phyloP scores from a whole-genome alignment of 1,140 invertebrate species.

The Coelopa frigida region DNA sequence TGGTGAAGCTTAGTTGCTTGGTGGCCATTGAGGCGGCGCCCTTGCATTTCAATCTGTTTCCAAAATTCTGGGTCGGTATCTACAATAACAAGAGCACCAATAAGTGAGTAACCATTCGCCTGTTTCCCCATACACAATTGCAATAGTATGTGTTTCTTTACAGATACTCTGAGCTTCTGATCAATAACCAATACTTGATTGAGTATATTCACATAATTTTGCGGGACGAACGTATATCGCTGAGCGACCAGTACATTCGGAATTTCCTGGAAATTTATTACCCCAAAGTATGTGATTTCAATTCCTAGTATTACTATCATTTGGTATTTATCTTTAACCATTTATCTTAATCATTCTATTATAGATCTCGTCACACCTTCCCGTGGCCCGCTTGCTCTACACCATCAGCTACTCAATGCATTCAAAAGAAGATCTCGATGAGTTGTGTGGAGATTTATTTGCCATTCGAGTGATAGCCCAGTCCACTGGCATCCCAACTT shows the following conservation, averaged over 20 bases:
- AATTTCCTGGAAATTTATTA: slow-evolving; percentile 42
- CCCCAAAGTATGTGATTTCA: slow-evolving; percentile 24
- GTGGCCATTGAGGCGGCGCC: slow-evolving; percentile 42
- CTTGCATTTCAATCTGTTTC: slow-evolving; percentile 42
- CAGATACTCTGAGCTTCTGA: slow-evolving; percentile 38
- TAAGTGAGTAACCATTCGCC: slow-evolving; percentile 27
- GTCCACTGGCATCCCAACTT: slow-evolving; percentile 35
- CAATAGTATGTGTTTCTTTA: slow-evolving; percentile 1
- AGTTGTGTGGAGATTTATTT: slow-evolving; percentile 43
- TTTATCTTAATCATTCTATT: background rate
- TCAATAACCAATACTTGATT: slow-evolving; percentile 33
- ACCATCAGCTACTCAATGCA: slow-evolving; percentile 42
- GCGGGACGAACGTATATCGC: slow-evolving; percentile 33
- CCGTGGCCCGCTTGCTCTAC: slow-evolving; percentile 40
- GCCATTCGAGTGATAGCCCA: slow-evolving; percentile 42
- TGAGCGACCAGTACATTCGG: slow-evolving; percentile 38
- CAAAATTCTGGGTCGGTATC: slow-evolving; percentile 45
- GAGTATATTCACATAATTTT: slow-evolving; percentile 42
- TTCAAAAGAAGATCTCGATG: slow-evolving; percentile 42
- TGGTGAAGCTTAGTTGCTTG: slow-evolving; percentile 39
- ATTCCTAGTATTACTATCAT: background rate
- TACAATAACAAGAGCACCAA: slow-evolving; percentile 41
- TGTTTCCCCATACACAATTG: background rate
- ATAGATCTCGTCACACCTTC: slow-evolving; percentile 20
- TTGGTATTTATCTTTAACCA: no score